Percentiles rank a stretch among this genome's conserved stretches.
These are phyloP conservation scores for Falco peregrinus DNA, from an alignment of 2,797 vertebrate genomes.

Conservation along the genomic window DNA sequence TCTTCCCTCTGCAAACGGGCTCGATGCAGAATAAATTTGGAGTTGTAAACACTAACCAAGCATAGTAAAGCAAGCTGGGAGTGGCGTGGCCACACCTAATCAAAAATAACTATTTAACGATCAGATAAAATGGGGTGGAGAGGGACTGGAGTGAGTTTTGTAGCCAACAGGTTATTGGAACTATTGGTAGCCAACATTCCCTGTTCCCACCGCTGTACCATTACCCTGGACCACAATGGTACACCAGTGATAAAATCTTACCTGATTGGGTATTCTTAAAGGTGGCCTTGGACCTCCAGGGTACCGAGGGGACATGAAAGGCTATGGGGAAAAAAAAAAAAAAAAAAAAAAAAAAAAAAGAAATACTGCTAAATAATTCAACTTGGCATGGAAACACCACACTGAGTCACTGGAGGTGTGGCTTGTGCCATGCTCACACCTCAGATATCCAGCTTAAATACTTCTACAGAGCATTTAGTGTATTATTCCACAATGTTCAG, in stretches of 20 bases:
- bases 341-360: background rate
- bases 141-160: background rate
- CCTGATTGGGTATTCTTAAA: conserved; percentile 97
- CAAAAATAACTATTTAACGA: background rate
- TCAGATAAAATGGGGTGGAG: background rate
- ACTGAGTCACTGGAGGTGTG: background rate
- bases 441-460: background rate
- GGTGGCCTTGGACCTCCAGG: conserved; percentile 94
- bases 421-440: background rate
- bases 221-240: background rate
- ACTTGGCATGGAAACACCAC: background rate
- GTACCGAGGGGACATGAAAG: conserved; percentile 98
- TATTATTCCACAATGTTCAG: background rate
- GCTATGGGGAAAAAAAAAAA: conserved; percentile 69
- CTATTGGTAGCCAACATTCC: too few species aligned
- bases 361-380: conserved; percentile 9
- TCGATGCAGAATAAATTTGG: background rate
- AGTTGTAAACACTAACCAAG: background rate
- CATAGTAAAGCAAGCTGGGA: background rate
- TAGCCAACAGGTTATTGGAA: background rate
- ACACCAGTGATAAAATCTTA: conserved; percentile 52
- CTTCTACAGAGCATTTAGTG: background rate
- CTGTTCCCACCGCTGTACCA: background rate
- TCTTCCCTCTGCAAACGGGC: background rate
- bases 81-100: background rate